Percentiles rank a stretch among this genome's conserved stretches.
phyloP scores from a whole-genome alignment of 2,113 vertebrate genomes.

The Colossoma macropomum region DNA sequence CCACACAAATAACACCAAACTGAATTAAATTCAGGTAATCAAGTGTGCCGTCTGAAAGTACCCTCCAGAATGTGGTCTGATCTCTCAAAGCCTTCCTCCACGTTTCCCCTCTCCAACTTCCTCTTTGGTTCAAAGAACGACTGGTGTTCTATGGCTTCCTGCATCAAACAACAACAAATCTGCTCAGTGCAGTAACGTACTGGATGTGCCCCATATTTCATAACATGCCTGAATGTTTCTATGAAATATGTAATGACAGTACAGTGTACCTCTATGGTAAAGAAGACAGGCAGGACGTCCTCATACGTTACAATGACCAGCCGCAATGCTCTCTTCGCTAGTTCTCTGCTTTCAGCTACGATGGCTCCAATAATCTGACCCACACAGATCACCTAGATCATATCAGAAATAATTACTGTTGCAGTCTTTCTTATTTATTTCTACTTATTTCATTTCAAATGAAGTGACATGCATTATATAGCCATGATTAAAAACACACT shows the following conservation, averaged over 20 bases:
- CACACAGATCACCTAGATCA: conserved; percentile 58
- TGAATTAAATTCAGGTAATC: neutral
- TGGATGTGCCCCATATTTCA: no score
- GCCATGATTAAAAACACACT: no score
- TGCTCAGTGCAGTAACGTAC: no score
- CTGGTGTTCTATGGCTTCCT: conserved; percentile 63
- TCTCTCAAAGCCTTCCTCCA: conserved; percentile 55
- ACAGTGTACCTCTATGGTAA: conserved; percentile 59
- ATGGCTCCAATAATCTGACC: conserved; percentile 60
- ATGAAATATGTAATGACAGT: no score
- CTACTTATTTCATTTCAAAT: no score
- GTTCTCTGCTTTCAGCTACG: conserved; percentile 56
- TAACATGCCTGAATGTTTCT: no score
- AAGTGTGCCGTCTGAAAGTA: neutral
- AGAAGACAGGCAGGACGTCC: conserved; percentile 57
- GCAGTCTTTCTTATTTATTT: no score
- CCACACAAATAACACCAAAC: neutral
- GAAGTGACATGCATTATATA: no score
- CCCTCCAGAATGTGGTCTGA: conserved; percentile 57
- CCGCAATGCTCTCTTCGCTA: conserved; percentile 52
- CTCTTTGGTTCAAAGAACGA: conserved; percentile 60
- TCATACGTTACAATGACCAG: conserved; percentile 48
- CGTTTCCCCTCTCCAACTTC: conserved; percentile 59
- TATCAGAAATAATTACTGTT: neutral
- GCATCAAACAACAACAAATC: neutral